Evolutionary conservation across 1,140 invertebrate species (phyloP).

Genomic region (Cyphomyrmex costatus): DNA sequence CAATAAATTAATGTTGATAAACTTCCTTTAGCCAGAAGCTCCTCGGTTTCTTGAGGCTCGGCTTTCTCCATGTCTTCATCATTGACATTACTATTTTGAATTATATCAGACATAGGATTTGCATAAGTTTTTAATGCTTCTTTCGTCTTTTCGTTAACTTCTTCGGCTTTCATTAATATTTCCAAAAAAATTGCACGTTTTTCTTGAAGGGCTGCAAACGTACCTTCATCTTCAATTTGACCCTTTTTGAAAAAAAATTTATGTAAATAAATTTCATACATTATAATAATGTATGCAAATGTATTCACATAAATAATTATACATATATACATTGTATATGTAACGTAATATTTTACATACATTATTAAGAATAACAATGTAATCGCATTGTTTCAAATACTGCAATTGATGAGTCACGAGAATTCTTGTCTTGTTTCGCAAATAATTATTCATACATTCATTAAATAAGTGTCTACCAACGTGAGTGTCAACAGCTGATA

Average conservation of each 20-base stretch:
- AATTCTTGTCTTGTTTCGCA: conserved; percentile 87
- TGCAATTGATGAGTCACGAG: conserved; percentile 95
- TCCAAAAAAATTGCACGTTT: conserved; percentile 80
- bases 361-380: conserved; percentile 91
- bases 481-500: conserved; percentile 88
- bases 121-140: conserved; percentile 38
- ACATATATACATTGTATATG: no score
- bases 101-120: not conserved
- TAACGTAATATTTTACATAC: conserved; percentile 83
- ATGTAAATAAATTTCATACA: conserved; percentile 37
- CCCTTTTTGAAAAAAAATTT: conserved; percentile 73
- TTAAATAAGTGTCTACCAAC: conserved; percentile 88
- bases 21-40: conserved; percentile 88
- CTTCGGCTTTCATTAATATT: conserved; percentile 37
- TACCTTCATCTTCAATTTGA: conserved; percentile 83
- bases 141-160: conserved; percentile 22
- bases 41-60: conserved; percentile 87
- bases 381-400: conserved; percentile 91
- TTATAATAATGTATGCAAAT: no score
- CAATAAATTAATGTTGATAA: conserved; percentile 86
- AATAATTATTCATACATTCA: conserved; percentile 83
- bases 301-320: not conserved
- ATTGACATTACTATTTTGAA: conserved; percentile 58
- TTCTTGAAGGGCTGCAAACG: conserved; percentile 82
- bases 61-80: conserved; percentile 83